Percentiles rank a stretch among this genome's conserved stretches.
Conservation (phyloP, 1,140 invertebrate genomes). For the Adoxophyes honmai region DNA sequence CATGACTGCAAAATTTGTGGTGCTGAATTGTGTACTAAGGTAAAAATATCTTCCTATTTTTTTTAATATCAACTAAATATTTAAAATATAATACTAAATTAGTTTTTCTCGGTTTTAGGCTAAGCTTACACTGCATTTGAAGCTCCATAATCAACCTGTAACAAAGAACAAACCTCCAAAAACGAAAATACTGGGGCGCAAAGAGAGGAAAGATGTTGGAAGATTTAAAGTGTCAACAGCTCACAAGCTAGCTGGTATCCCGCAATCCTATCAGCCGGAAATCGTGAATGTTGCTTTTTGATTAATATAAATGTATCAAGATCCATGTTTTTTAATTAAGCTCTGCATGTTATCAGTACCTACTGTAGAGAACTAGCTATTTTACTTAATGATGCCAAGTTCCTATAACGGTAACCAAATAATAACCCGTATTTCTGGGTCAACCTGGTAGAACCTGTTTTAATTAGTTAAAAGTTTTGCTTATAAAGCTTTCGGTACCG, state of each 20-base stretch:
- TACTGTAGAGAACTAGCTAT: no score
- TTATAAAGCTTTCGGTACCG: no score
- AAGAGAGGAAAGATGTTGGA: conserved; percentile 32
- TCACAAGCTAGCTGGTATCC: conserved; percentile 30
- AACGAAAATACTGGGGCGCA: conserved; percentile 43
- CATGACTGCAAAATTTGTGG: conserved; percentile 48
- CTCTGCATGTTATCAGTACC: not conserved
- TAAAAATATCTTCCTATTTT: conserved; percentile 19
- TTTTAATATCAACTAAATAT: no score
- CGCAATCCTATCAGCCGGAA: not conserved
- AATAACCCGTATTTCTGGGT: no score
- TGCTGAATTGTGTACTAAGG: conserved; percentile 54
- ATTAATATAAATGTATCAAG: not conserved
- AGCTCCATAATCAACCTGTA: conserved; percentile 26
- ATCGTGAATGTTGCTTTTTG: conserved; percentile 1
- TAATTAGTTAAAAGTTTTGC: no score
- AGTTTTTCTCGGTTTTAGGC: conserved; percentile 36
- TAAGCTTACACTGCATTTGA: conserved; percentile 44
- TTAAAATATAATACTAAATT: no score
- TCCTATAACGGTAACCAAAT: no score
- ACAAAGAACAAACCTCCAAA: conserved; percentile 26
- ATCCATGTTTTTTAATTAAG: not conserved
- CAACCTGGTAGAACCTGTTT: no score
- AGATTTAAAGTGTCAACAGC: conserved; percentile 35
- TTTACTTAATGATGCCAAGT: no score